Evolutionary conservation across 2,797 vertebrate genomes (phyloP).

Genomic region (Triplophysa yarkandensis): DNA sequence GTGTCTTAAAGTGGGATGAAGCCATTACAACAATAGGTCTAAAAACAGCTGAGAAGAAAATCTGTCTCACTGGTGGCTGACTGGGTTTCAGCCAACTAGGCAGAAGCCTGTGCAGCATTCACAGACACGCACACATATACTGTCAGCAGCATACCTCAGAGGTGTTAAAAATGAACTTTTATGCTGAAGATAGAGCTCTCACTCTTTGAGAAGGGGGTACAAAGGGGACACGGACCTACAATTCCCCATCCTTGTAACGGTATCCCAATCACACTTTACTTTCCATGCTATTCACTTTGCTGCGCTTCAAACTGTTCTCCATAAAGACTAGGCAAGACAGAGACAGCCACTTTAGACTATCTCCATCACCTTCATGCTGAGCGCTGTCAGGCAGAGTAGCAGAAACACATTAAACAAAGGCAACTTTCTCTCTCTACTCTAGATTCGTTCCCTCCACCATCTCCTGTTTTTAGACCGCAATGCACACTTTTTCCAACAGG

Average conservation of each 20-base stretch:
- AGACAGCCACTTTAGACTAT: constrained; percentile 24
- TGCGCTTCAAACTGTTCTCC: constrained; percentile 10
- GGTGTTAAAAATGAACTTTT: constrained; percentile 43
- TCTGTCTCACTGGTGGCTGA: constrained; percentile 45
- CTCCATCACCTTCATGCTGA: constrained; percentile 40
- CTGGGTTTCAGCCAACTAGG: constrained; percentile 48
- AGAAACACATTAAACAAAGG: constrained; percentile 41
- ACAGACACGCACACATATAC: constrained; percentile 20
- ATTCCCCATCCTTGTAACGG: constrained; percentile 9
- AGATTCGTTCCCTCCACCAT: constrained; percentile 8
- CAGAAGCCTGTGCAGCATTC: constrained; percentile 38
- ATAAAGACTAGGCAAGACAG: not conserved
- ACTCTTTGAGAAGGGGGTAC: constrained; percentile 3
- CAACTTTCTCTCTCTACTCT: constrained; percentile 26
- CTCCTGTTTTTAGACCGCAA: constrained; percentile 57
- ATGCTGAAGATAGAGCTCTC: constrained; percentile 30
- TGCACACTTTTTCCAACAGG: constrained; percentile 67
- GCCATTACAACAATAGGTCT: constrained; percentile 46
- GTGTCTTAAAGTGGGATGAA: constrained; percentile 43
- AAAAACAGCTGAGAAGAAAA: constrained; percentile 52
- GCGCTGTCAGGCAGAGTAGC: constrained; percentile 46
- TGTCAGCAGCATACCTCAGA: constrained; percentile 37
- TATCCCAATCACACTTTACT: constrained; percentile 11
- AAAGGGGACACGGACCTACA: constrained; percentile 13
- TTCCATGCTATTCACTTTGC: constrained; percentile 32